Evolutionary conservation across 35 echinoderm and acorn worm genomes (phyloP), one percentile per base, ranked within the genome.

Genomic region (Chiridota heheva): DNA sequence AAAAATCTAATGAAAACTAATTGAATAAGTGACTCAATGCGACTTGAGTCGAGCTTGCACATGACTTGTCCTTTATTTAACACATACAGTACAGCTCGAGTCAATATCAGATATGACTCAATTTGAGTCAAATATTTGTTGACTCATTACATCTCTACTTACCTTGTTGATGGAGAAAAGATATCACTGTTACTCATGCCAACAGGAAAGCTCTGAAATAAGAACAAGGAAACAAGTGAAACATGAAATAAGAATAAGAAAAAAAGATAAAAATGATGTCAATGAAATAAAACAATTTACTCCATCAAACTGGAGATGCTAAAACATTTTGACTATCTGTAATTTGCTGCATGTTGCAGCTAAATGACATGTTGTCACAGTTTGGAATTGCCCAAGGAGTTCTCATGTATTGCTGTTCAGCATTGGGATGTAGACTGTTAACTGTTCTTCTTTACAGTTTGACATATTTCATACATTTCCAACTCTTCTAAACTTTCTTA

Each of bases 101-200:
- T 69, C 18, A 33, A 69, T 69, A 18, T 69, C 40, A 20, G 24
- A 27, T 37, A 39, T 44, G 2, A 73, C 34, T 20, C 20, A 20
- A 40, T 24, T 24, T 44, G 4, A 20, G 2, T 15, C 1, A 44
- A 20, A 8, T 4, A 73, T 44, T 8, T n/a, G 13, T 13, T 40
- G 34, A 4, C 25, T 22, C 20, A 73, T 8, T 1, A 47, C 1
- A 2, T 36, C 7, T 27, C 0, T 55, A 67, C 78, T 34, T 59
- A 87, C 84, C 84, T 87, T 67, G 84, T 87, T 41, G 84, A 87
- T 34, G 84, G 84, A 44, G 60, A 46, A 42, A 80, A 56, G 20
- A 77, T 69, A 10, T 87, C 84, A 36, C 40, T 58, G n/a, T 64
- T 78, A 64, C 68, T 78, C 0, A 78, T 29, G 60, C 57, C 29